Evolutionary conservation across 2,888 invertebrate genomes (phyloP), one percentile per base, ranked within the genome.

Genomic region (Noctuana brunneofusca): DNA sequence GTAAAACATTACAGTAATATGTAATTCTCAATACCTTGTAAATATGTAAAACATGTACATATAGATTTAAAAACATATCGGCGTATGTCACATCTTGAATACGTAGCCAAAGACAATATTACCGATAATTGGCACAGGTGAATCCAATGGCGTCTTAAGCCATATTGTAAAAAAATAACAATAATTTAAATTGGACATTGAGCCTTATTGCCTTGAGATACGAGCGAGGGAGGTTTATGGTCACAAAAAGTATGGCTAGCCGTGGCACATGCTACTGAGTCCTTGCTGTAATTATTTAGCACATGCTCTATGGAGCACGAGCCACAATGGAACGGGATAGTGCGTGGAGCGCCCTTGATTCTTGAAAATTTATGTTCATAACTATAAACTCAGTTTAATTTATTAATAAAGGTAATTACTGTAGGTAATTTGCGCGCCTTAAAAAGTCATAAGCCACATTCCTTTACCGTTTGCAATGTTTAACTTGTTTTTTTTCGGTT

Each of bases 281-380:
- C 74, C 69, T 67, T 71, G 75, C 74, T 80, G 81, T 79, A 83
- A 82, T 72, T 69, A 70, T 73, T 72, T 66, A 75, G 75, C 81
- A 81, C 72, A 81, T 80, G 81, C 74, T 74, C 69, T 65, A 65
- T 58, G 52, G 63, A 75, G 81, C 84, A 81, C 84, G 84, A 79
- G 85, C 80, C 63, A 59, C 50, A 4, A 22, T 32, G 52, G 75
- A 66, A 77, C 68, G 71, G 67, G 22, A 65, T 57, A 41, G 35
- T 50, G 52, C 14, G 18, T 73, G 59, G 71, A 75, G 71, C 67
- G 27, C 58, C 54, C 0, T 60, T 16, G 18, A 54, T 20, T n/a
- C 35, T 1, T 5, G 22, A 22, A 48, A 48, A 20, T 22, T 22
- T 48, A 22, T 48, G 22, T 22, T 18, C 9, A 16, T 43, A 43